Percentiles rank a stretch among this genome's conserved stretches.
phyloP scores from a whole-genome alignment of 2,797 vertebrate genomes.

The Phyllotis vaccarum region DNA sequence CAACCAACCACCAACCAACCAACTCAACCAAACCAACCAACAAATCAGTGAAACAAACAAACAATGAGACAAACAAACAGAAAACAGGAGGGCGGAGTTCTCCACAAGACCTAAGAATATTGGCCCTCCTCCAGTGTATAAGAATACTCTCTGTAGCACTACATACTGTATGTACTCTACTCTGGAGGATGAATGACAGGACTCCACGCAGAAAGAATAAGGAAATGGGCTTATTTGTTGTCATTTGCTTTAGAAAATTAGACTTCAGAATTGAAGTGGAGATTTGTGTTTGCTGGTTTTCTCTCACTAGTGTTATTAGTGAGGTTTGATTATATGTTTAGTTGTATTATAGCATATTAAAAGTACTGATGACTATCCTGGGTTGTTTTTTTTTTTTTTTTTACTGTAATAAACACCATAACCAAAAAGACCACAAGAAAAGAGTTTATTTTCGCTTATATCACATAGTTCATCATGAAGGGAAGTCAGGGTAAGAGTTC shows the following conservation, averaged over 20 bases:
- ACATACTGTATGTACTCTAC: no score
- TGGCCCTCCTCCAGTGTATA: fast-evolving
- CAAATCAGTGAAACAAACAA: no score
- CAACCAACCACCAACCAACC: no score
- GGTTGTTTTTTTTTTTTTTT: background rate
- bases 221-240: background rate
- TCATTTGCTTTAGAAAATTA: background rate
- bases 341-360: background rate
- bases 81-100: background rate
- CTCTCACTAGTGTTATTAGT: background rate
- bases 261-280: background rate
- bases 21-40: no score
- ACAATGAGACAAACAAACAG: background rate
- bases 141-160: background rate
- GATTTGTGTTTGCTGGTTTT: background rate
- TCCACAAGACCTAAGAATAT: background rate
- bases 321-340: background rate
- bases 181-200: background rate
- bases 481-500: background rate
- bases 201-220: background rate
- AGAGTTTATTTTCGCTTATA: background rate
- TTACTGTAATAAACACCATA: background rate
- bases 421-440: background rate
- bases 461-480: background rate
- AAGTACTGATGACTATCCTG: background rate